Evolutionary conservation across 2,113 vertebrate genomes (phyloP).

Genomic region (Sylvilagus bachmani): DNA sequence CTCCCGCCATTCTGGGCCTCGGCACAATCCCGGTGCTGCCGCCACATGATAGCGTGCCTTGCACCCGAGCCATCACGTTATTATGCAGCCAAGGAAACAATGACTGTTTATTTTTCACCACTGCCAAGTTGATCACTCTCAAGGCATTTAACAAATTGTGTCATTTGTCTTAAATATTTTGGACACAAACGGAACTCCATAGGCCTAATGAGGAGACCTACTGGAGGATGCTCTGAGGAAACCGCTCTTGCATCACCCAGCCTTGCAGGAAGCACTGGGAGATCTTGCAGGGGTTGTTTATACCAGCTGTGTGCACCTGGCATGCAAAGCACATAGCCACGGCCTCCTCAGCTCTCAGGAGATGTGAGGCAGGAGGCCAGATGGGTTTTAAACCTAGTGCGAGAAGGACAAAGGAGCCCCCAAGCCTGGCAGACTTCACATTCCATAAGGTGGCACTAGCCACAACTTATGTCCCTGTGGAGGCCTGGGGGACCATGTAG

Average conservation of each 20-base stretch:
- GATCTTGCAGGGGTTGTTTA: neutral
- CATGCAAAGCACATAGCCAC: neutral
- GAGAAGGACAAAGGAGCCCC: constrained; percentile 54
- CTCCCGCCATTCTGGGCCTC: fast-evolving
- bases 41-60: neutral
- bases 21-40: neutral
- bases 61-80: fast-evolving
- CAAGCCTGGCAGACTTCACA: neutral
- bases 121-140: neutral
- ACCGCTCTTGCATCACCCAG: neutral
- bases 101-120: neutral
- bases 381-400: neutral
- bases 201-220: neutral
- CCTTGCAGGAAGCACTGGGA: neutral
- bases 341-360: constrained; percentile 37
- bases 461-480: neutral
- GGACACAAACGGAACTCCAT: neutral
- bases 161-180: constrained; percentile 21
- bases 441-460: neutral
- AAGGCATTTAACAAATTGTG: constrained; percentile 15
- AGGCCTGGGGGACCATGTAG: neutral
- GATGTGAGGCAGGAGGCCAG: constrained; percentile 55
- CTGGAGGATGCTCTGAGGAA: neutral
- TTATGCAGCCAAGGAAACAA: neutral
- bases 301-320: constrained; percentile 78